Percentiles rank a stretch among this genome's conserved stretches.
phyloP scores from a whole-genome alignment of 1,140 invertebrate species.

The Brachionus calyciflorus region DNA sequence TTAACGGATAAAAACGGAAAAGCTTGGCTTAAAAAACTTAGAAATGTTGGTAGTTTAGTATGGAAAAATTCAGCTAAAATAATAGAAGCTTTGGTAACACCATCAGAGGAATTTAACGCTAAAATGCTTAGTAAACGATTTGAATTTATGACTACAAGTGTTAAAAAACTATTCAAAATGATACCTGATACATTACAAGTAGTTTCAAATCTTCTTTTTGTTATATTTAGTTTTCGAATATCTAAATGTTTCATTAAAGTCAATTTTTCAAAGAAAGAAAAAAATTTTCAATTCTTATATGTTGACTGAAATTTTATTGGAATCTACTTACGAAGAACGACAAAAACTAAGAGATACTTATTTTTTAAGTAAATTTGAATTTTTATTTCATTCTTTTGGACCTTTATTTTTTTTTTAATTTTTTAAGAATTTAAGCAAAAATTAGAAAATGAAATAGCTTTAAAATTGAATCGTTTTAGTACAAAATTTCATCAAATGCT shows the following conservation, averaged over 20 bases:
- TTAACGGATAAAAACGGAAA: neutral
- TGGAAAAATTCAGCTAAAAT: slow-evolving; percentile 46
- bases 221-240: neutral
- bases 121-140: slow-evolving; percentile 40
- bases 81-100: slow-evolving; percentile 8
- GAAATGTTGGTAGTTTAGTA: slow-evolving; percentile 10
- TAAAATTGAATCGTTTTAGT: slow-evolving; percentile 5
- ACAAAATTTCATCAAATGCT: slow-evolving; percentile 22
- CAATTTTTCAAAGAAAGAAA: slow-evolving; percentile 23
- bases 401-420: neutral
- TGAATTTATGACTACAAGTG: slow-evolving; percentile 39
- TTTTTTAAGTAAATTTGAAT: slow-evolving; percentile 12
- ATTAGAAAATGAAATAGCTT: neutral
- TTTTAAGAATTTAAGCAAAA: neutral
- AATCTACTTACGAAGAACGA: neutral
- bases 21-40: slow-evolving; percentile 18
- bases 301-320: slow-evolving; percentile 36
- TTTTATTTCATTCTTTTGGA: neutral
- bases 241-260: no score
- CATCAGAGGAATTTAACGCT: neutral
- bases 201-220: neutral
- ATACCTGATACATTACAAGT: slow-evolving; percentile 14
- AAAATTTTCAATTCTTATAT: slow-evolving; percentile 45
- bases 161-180: neutral
- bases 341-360: slow-evolving; percentile 35